Percentiles rank a stretch among this genome's conserved stretches.
Conservation (phyloP, 2,797 vertebrate species). For the Neosilurus hyrtlii region DNA sequence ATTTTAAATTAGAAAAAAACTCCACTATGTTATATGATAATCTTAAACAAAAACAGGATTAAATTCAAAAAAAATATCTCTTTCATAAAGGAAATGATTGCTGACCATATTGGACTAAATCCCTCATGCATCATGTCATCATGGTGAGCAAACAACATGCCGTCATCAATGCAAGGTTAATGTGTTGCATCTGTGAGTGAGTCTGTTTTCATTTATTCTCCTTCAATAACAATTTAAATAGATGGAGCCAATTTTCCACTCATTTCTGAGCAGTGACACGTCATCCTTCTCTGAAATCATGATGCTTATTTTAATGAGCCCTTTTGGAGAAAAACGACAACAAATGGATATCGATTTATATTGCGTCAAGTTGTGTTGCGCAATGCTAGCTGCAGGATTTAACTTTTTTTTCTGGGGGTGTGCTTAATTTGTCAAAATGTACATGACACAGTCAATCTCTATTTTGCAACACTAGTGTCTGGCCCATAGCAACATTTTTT, state of each 20-base stretch:
- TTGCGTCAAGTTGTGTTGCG: slow-evolving; percentile 22
- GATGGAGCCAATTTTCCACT: slow-evolving; percentile 64
- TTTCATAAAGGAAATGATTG: background rate
- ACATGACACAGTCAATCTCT: slow-evolving; percentile 50
- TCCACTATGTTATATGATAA: background rate
- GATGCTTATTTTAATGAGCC: slow-evolving; percentile 8
- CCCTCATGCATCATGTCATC: background rate
- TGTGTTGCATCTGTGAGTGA: slow-evolving; percentile 50
- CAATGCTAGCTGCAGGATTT: slow-evolving; percentile 25
- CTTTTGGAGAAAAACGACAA: slow-evolving; percentile 21
- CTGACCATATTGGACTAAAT: background rate
- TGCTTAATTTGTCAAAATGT: slow-evolving; percentile 35
- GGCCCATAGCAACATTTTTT: slow-evolving; percentile 63
- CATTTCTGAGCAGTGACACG: slow-evolving; percentile 44
- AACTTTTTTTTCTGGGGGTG: too few species aligned
- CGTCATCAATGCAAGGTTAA: slow-evolving; percentile 45
- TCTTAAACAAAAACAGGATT: background rate
- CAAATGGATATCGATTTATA: slow-evolving; percentile 8
- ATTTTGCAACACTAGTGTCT: slow-evolving; percentile 52
- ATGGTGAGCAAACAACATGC: slow-evolving; percentile 13
- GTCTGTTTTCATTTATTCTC: slow-evolving; percentile 65
- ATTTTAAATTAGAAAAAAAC: background rate
- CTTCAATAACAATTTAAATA: slow-evolving; percentile 55
- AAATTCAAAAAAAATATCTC: too few species aligned
- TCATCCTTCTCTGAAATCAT: slow-evolving; percentile 45